phyloP scores from a whole-genome alignment of 2,888 invertebrate genomes.

The Thera britannica region DNA sequence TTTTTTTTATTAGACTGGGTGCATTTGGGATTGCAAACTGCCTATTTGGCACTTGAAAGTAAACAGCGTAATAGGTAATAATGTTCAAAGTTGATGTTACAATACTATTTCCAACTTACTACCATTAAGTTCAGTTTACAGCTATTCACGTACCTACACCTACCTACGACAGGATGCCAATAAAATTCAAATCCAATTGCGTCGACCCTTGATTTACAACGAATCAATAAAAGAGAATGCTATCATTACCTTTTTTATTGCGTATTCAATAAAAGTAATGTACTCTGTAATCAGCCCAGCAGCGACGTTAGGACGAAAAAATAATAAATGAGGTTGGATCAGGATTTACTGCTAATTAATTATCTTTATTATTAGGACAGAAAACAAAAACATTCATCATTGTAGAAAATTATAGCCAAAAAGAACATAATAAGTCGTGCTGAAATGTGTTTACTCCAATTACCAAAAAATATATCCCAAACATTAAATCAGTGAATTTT shows the following conservation, averaged over 20 bases:
- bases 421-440: too few species aligned
- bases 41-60: neutral
- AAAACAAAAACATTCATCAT: too few species aligned
- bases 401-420: too few species aligned
- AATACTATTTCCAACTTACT: slow-evolving; percentile 50
- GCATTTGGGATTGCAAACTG: neutral
- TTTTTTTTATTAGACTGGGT: too few species aligned
- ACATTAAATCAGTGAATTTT: neutral
- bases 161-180: slow-evolving; percentile 67
- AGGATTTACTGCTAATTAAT: neutral
- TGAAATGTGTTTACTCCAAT: too few species aligned
- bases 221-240: slow-evolving; percentile 82
- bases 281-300: slow-evolving; percentile 67
- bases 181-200: slow-evolving; percentile 82
- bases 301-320: slow-evolving; percentile 49
- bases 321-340: slow-evolving; percentile 16
- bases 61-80: slow-evolving; percentile 11
- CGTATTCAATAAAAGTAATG: slow-evolving; percentile 81
- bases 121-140: slow-evolving; percentile 70
- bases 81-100: slow-evolving; percentile 2
- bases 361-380: neutral
- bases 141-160: slow-evolving; percentile 69
- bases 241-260: slow-evolving; percentile 80
- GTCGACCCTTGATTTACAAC: slow-evolving; percentile 80
- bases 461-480: neutral